Conservation (phyloP, 2,888 invertebrate species). For the Lordiphosa andalusiaca region DNA sequence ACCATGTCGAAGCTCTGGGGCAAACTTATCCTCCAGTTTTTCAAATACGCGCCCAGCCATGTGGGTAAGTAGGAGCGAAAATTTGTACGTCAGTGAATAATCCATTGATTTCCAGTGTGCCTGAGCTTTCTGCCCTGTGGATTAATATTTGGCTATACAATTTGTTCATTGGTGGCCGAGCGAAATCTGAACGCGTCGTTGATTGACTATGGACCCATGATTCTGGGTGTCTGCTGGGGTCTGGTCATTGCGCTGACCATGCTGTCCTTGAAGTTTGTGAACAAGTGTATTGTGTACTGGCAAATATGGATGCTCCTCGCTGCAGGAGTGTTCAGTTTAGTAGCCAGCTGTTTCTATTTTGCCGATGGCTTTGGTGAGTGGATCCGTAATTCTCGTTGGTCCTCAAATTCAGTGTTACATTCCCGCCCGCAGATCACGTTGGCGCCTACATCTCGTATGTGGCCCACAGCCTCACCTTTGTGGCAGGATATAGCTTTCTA, state of each 20-base stretch:
- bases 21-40: conserved; percentile 60
- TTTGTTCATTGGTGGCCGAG: conserved; percentile 72
- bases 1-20: conserved; percentile 65
- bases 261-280: conserved; percentile 64
- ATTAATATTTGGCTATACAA: conserved; percentile 75
- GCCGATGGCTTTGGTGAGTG: conserved; percentile 73
- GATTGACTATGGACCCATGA: conserved; percentile 73
- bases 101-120: conserved; percentile 50
- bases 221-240: conserved; percentile 67
- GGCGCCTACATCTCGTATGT: conserved; percentile 76
- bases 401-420: neutral
- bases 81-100: neutral
- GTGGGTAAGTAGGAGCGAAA: conserved; percentile 56
- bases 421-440: conserved; percentile 60
- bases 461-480: conserved; percentile 74
- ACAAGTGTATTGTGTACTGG: conserved; percentile 73
- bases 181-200: conserved; percentile 48
- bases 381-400: neutral
- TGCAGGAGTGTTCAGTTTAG: conserved; percentile 63
- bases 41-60: conserved; percentile 71
- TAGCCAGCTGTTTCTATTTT: conserved; percentile 78
- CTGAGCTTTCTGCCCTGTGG: conserved; percentile 75
- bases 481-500: conserved; percentile 72
- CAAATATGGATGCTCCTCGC: conserved; percentile 66
- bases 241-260: conserved; percentile 54